Conservation (phyloP, 2,797 vertebrate species). For the Champsocephalus gunnari region DNA sequence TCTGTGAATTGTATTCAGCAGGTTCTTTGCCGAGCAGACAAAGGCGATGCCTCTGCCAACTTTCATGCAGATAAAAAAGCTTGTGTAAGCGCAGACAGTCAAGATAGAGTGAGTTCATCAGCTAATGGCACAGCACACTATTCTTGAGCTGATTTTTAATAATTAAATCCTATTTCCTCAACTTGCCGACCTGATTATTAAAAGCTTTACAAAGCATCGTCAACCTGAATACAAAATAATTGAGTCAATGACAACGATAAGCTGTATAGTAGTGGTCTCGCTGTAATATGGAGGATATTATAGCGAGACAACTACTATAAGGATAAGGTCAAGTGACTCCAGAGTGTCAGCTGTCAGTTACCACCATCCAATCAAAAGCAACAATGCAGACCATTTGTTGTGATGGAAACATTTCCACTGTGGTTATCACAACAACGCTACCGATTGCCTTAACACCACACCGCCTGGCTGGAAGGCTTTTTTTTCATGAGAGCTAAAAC, state of each 20-base stretch:
- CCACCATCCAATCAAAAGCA: background rate
- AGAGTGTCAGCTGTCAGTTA: background rate
- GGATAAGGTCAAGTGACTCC: background rate
- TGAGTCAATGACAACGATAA: background rate
- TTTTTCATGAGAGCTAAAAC: background rate
- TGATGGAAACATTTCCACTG: background rate
- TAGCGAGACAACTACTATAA: background rate
- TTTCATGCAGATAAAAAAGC: background rate
- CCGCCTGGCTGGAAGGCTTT: background rate
- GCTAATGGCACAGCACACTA: background rate
- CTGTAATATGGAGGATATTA: too few species aligned
- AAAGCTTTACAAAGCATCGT: background rate
- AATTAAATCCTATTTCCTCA: background rate
- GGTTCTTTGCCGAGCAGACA: too few species aligned
- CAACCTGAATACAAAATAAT: conserved; percentile 1
- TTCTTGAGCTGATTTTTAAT: background rate
- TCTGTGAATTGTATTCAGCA: background rate
- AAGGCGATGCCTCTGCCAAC: too few species aligned
- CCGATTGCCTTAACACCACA: background rate
- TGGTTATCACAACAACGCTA: background rate
- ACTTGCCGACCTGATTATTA: conserved; percentile 1
- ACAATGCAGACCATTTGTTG: background rate
- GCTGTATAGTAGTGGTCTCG: too few species aligned
- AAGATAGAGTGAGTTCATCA: background rate
- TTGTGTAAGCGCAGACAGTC: background rate